Percentiles rank a stretch among this genome's conserved stretches.
Evolutionary conservation across 2,113 vertebrate species (phyloP).

Genomic region (Clarias batrachus): DNA sequence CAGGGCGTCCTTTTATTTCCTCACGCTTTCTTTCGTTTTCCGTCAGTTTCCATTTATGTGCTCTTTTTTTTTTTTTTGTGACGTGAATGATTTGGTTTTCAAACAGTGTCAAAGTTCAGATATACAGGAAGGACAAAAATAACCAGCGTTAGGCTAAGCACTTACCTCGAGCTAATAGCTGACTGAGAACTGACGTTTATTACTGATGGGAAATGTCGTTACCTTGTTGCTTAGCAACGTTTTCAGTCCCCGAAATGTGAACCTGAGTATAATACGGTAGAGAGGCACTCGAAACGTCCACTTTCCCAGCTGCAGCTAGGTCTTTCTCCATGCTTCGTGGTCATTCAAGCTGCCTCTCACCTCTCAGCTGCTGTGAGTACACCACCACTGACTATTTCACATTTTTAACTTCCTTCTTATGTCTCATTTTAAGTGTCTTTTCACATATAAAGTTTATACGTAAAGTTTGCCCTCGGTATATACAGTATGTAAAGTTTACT

Average conservation of each 20-base stretch:
- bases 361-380: neutral
- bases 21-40: conserved; percentile 8
- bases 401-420: neutral
- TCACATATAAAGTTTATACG: too few species aligned
- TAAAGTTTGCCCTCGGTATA: too few species aligned
- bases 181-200: conserved; percentile 7
- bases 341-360: neutral
- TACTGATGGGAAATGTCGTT: neutral
- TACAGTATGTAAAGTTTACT: neutral
- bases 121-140: conserved; percentile 4
- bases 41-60: conserved; percentile 40
- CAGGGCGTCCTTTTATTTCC: neutral
- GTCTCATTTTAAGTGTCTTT: neutral
- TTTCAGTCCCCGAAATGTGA: neutral
- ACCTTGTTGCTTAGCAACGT: conserved; percentile 7
- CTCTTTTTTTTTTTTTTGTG: conserved; percentile 27
- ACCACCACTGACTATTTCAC: neutral
- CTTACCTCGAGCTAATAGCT: neutral
- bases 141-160: neutral
- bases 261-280: neutral
- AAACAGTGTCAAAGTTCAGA: neutral
- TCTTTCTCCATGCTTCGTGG: neutral
- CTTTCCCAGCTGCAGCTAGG: neutral
- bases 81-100: conserved; percentile 3
- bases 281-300: neutral